phyloP scores from a whole-genome alignment of 1,140 invertebrate genomes.

The Drosophila truncata region DNA sequence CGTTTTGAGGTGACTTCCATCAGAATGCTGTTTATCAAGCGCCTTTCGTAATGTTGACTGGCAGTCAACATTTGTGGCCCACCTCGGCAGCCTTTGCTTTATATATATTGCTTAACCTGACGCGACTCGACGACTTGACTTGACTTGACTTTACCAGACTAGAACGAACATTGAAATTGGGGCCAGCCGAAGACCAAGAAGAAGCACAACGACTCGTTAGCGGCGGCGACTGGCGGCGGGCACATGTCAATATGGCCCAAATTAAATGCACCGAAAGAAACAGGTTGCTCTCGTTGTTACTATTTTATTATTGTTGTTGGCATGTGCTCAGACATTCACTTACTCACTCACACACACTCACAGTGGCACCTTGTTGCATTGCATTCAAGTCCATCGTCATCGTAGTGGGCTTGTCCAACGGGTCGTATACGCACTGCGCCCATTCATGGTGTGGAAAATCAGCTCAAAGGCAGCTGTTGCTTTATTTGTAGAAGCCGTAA shows the following conservation, averaged over 20 bases:
- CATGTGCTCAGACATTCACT: slow-evolving; percentile 52
- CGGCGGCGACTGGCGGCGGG: slow-evolving; percentile 34
- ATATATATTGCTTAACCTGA: slow-evolving; percentile 10
- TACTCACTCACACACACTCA: slow-evolving; percentile 12
- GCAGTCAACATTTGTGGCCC: slow-evolving; percentile 52
- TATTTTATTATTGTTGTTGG: slow-evolving; percentile 31
- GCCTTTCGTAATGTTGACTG: slow-evolving; percentile 49
- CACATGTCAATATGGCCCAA: slow-evolving; percentile 81
- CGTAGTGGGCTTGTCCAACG: slow-evolving; percentile 40
- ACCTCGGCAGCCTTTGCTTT: slow-evolving; percentile 56
- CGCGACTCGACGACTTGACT: slow-evolving; percentile 4
- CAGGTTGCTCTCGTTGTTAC: slow-evolving; percentile 61
- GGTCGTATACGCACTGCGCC: slow-evolving; percentile 59
- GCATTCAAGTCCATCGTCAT: slow-evolving; percentile 19
- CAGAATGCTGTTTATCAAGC: slow-evolving; percentile 49
- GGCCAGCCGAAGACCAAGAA: slow-evolving; percentile 42
- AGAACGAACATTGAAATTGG: slow-evolving; percentile 61
- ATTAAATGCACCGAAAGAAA: slow-evolving; percentile 68
- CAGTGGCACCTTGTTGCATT: slow-evolving; percentile 23
- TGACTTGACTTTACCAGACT: slow-evolving; percentile 29
- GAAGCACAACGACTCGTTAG: slow-evolving; percentile 59
- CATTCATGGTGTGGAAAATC: slow-evolving; percentile 50
- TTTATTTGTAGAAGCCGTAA: slow-evolving; percentile 30
- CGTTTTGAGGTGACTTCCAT: slow-evolving; percentile 30
- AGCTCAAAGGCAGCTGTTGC: slow-evolving; percentile 11